Base-by-base conservation (phyloP, 23 tunicate genomes). In the Botrylloides violaceus region DNA sequence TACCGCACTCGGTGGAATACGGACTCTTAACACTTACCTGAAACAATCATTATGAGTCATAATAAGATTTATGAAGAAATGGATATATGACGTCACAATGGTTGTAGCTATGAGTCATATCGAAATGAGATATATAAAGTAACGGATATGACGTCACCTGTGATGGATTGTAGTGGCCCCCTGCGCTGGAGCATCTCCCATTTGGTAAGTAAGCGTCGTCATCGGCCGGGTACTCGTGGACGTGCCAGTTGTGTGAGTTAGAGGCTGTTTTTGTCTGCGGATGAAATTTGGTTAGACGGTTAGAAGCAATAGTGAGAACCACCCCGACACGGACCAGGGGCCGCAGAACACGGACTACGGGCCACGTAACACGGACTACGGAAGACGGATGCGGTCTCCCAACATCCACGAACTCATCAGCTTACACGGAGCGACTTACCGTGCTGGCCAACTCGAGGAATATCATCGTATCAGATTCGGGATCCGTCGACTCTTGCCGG, bases 111-210 rank as follows among this genome's bases (percentile, higher is more conserved):
- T n/a, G n/a, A n/a, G n/a, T n/a, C n/a, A n/a, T n/a, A n/a, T n/a
- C n/a, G n/a, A n/a, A n/a, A n/a, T n/a, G n/a, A n/a, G n/a, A n/a
- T n/a, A n/a, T n/a, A n/a, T n/a, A n/a, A n/a, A n/a, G n/a, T n/a
- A n/a, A n/a, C n/a, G n/a, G n/a, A n/a, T n/a, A n/a, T n/a, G n/a
- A n/a, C 37, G 77, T 75, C 68, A 87, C 95, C 95, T 31, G 61
- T 4, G 95, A 55, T 12, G 95, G 95, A 64, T 87, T 82, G 79
- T 70, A 87, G 34, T 87, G 95, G 1, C 78, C 80, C 1, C 95
- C 95, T 29, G 95, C 72, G 62, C 95, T 87, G 19, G 68, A 84
- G 36, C 95, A 87, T 15, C 31, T 26, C 27, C 31, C 31, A 1
- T 35, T 28, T 36, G 30, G 26, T 5, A 26, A 32, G 26, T 32